Conservation (phyloP, 1,140 invertebrate species). For the Lepidurus couesii region DNA sequence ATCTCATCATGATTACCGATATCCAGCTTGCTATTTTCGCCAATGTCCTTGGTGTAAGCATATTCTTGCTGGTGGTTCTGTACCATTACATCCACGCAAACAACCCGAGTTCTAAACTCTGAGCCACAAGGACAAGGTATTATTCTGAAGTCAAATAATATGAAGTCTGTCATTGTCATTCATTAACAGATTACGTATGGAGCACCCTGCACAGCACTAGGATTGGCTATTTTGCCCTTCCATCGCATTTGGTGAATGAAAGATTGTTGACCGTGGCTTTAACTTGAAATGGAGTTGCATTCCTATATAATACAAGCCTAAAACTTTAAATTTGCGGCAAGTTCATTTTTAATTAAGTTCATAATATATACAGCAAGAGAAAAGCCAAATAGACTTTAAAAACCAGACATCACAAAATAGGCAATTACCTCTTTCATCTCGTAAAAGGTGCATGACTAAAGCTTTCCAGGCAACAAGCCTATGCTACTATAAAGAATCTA, state of each 20-base stretch:
- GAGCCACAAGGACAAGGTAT: background rate
- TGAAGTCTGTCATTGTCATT: no score
- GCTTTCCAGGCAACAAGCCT: slow-evolving; percentile 5
- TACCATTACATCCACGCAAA: slow-evolving; percentile 97
- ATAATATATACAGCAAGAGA: background rate
- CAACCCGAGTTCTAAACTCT: slow-evolving; percentile 27
- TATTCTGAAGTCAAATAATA: background rate
- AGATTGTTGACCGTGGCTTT: background rate
- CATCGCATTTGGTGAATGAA: background rate
- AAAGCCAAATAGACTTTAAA: slow-evolving; percentile 13
- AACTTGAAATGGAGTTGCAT: background rate
- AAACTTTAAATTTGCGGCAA: background rate
- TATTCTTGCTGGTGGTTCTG: slow-evolving; percentile 89
- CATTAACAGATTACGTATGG: background rate
- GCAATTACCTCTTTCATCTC: background rate
- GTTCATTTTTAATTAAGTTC: background rate
- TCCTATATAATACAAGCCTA: slow-evolving; percentile 6
- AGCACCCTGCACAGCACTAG: background rate
- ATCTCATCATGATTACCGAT: slow-evolving; percentile 86
- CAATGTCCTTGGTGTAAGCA: slow-evolving; percentile 85
- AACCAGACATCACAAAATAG: slow-evolving; percentile 1
- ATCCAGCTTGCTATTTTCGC: slow-evolving; percentile 92
- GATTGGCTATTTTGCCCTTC: background rate
- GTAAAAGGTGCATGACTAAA: background rate
- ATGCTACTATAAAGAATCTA: background rate